Percentiles rank a stretch among this genome's conserved stretches.
Conservation (phyloP, 2,113 vertebrate genomes). For the Pseudolaguvia tuberculata region DNA sequence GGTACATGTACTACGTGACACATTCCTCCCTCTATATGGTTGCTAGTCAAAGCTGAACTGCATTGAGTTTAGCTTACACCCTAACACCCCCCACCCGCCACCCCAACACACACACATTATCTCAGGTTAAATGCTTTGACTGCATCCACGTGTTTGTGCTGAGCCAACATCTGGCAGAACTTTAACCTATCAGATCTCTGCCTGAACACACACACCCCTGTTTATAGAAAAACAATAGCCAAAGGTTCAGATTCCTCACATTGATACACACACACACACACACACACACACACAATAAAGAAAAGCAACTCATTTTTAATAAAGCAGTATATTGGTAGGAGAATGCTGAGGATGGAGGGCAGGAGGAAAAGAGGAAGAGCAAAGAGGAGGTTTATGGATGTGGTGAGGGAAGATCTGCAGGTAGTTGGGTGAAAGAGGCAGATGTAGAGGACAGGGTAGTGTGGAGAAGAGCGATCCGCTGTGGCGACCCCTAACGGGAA, state of each 20-base stretch:
- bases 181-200: conserved; percentile 55
- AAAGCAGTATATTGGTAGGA: too few relatives aligned
- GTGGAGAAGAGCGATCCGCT: too few relatives aligned
- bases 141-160: background rate
- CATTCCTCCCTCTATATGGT: conserved; percentile 25
- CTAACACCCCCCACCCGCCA: background rate
- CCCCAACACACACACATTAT: conserved; percentile 13
- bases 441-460: too few relatives aligned
- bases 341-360: too few relatives aligned
- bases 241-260: background rate
- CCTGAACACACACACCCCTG: conserved; percentile 53
- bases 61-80: background rate
- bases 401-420: too few relatives aligned
- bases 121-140: background rate
- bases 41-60: background rate
- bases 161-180: conserved; percentile 18
- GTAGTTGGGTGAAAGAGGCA: too few relatives aligned
- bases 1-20: conserved; percentile 28
- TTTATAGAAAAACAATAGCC: background rate
- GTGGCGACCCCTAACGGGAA: too few relatives aligned
- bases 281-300: too few relatives aligned
- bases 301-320: too few relatives aligned
- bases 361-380: too few relatives aligned
- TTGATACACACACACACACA: background rate
- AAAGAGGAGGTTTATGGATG: too few relatives aligned